A percentile compares a stretch with the other conserved stretches of the same genome.
Evolutionary conservation across 1,140 invertebrate genomes (phyloP).

Genomic region (Telenomus remus): DNA sequence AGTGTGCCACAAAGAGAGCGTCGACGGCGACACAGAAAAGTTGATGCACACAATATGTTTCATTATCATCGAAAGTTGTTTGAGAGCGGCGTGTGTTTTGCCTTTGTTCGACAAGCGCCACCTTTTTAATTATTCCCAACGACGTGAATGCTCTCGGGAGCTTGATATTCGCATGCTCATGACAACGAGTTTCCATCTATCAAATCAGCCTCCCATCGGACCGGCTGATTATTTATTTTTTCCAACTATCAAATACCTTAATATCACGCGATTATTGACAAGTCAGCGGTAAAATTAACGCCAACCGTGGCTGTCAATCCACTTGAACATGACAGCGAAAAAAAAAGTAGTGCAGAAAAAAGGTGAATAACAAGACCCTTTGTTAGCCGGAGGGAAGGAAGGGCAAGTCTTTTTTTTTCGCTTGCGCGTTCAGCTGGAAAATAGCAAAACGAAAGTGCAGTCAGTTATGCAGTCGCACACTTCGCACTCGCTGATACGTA

Average conservation of each 20-base stretch:
- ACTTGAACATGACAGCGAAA: not conserved
- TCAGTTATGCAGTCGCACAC: conserved; percentile 54
- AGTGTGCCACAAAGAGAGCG: conserved; percentile 20
- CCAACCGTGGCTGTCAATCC: conserved; percentile 6
- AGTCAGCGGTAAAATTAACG: conserved; percentile 6
- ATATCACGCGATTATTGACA: not conserved
- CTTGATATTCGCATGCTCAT: conserved; percentile 33
- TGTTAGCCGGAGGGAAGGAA: conserved; percentile 50
- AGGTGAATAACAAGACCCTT: conserved; percentile 13
- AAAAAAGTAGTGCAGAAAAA: conserved; percentile 10
- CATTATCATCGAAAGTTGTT: conserved; percentile 33
- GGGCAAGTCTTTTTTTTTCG: conserved; percentile 28
- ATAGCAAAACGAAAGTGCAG: conserved; percentile 60
- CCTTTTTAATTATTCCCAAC: conserved; percentile 42
- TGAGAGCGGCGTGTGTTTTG: conserved; percentile 11
- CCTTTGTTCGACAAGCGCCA: conserved; percentile 30
- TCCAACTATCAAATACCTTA: conserved; percentile 34
- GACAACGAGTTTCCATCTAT: conserved; percentile 31
- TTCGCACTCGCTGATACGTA: conserved; percentile 65
- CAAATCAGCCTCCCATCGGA: conserved; percentile 6
- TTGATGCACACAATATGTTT: conserved; percentile 23
- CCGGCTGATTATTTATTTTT: conserved; percentile 40
- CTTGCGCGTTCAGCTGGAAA: conserved; percentile 40
- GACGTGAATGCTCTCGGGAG: conserved; percentile 32
- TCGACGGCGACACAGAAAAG: conserved; percentile 10